These are phyloP conservation scores for Propithecus deckenii DNA, from an alignment of 2,797 vertebrate genomes.

Conservation along the genomic window DNA sequence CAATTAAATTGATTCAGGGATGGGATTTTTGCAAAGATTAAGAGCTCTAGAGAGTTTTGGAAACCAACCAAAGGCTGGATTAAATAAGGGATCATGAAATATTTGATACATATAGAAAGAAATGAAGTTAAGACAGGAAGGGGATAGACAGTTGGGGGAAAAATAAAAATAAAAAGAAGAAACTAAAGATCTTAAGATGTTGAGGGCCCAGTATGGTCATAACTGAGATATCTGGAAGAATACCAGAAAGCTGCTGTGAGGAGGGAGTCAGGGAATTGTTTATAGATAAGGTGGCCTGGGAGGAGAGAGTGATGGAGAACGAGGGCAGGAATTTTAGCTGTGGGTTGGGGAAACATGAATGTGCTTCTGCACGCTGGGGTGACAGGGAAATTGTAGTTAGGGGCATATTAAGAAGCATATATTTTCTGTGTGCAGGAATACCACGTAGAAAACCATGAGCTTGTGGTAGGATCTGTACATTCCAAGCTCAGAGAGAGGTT, in stretches of 20 bases:
- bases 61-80: neutral
- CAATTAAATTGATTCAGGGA: neutral
- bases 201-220: neutral
- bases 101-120: neutral
- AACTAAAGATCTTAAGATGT: neutral
- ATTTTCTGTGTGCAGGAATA: neutral
- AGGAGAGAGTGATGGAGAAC: neutral
- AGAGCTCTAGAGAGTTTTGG: neutral
- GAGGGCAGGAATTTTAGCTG: neutral
- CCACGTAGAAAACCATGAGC: neutral
- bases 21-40: neutral
- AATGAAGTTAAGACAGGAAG: neutral
- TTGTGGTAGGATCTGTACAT: accelerated
- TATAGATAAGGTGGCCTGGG: neutral
- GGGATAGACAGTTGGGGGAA: neutral
- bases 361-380: neutral
- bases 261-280: neutral
- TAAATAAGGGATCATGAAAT: neutral
- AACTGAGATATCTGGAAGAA: neutral
- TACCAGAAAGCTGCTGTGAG: neutral
- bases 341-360: neutral
- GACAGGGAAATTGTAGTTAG: neutral
- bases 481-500: neutral
- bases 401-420: accelerated
- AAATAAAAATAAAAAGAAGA: neutral